Percentiles rank a stretch among this genome's conserved stretches.
Conservation (phyloP, 2,888 invertebrate genomes). For the Cryptosula pallasiana region DNA sequence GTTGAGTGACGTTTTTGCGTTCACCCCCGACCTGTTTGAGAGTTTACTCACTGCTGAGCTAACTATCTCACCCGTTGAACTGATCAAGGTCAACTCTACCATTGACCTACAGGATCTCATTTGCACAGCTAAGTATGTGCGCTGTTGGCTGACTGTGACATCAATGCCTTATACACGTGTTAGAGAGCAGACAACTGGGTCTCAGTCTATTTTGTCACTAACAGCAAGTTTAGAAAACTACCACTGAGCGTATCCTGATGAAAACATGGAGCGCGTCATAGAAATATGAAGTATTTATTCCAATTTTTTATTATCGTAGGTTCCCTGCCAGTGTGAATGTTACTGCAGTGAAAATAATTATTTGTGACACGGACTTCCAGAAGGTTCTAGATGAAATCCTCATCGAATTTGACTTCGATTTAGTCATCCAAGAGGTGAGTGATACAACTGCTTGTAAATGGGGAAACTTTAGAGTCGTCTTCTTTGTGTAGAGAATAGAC, state of each 20-base stretch:
- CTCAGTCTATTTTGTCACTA: too few relatives aligned
- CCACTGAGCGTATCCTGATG: too few relatives aligned
- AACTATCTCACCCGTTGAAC: conserved; percentile 22
- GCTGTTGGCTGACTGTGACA: background rate
- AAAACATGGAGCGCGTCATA: too few relatives aligned
- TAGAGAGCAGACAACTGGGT: too few relatives aligned
- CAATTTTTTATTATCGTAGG: too few relatives aligned
- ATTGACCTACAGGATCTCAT: conserved; percentile 19
- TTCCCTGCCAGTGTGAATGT: conserved; percentile 24
- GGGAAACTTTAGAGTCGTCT: too few relatives aligned
- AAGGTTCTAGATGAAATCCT: conserved; percentile 20
- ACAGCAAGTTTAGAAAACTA: too few relatives aligned
- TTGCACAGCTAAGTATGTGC: conserved; percentile 22
- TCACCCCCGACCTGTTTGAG: conserved; percentile 25
- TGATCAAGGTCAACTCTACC: conserved; percentile 23
- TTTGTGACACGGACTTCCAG: conserved; percentile 24
- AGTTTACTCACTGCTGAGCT: conserved; percentile 24
- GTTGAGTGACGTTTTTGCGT: conserved; percentile 20
- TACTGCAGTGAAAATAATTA: conserved; percentile 14
- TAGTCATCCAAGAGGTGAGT: conserved; percentile 20
- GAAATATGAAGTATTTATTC: too few relatives aligned
- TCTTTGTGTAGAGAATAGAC: too few relatives aligned
- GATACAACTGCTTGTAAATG: too few relatives aligned
- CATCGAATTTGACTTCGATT: conserved; percentile 8
- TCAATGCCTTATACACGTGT: too few relatives aligned